A percentile compares a stretch with the other conserved stretches of the same genome.
These are phyloP conservation scores for Caenorhabditis sp. DNA, from an alignment of 2,888 invertebrate genomes.

Conservation along the genomic window DNA sequence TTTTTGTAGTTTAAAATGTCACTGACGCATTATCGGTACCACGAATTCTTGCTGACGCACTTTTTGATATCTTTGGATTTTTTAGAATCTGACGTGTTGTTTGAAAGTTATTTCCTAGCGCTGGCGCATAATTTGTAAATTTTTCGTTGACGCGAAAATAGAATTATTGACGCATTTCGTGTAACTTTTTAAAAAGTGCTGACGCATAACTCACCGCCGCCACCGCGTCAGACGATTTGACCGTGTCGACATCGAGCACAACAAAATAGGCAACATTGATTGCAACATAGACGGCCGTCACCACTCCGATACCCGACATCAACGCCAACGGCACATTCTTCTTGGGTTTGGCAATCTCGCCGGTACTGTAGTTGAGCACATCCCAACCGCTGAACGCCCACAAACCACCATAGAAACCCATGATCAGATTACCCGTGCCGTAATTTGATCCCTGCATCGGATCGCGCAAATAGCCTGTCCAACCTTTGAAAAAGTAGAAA, in stretches of 20 bases:
- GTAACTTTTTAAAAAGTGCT: too few relatives aligned
- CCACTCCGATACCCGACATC: constrained; percentile 59
- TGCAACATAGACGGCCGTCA: constrained; percentile 62
- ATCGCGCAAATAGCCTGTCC: constrained; percentile 53
- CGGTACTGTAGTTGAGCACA: constrained; percentile 67
- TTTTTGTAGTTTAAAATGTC: too few relatives aligned
- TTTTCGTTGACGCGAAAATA: too few relatives aligned
- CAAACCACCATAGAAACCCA: constrained; percentile 68
- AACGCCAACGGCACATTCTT: constrained; percentile 68
- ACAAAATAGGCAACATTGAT: constrained; percentile 70
- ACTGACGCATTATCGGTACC: too few relatives aligned
- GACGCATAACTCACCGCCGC: constrained; percentile 59
- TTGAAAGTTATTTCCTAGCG: too few relatives aligned
- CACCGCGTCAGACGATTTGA: constrained; percentile 68
- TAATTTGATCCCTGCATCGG: constrained; percentile 62
- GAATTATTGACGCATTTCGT: too few relatives aligned
- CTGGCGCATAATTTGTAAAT: too few relatives aligned
- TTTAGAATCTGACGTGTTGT: too few relatives aligned
- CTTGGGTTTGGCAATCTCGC: constrained; percentile 64
- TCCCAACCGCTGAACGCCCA: constrained; percentile 70
- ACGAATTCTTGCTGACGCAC: too few relatives aligned
- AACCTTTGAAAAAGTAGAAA: constrained; percentile 66
- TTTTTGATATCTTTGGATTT: too few relatives aligned
- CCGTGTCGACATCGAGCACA: constrained; percentile 68
- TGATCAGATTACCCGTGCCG: constrained; percentile 61